A percentile compares a stretch with the other conserved stretches of the same genome.
phyloP scores from a whole-genome alignment of 2,888 invertebrate genomes.

The Neoscelio sp. region DNA sequence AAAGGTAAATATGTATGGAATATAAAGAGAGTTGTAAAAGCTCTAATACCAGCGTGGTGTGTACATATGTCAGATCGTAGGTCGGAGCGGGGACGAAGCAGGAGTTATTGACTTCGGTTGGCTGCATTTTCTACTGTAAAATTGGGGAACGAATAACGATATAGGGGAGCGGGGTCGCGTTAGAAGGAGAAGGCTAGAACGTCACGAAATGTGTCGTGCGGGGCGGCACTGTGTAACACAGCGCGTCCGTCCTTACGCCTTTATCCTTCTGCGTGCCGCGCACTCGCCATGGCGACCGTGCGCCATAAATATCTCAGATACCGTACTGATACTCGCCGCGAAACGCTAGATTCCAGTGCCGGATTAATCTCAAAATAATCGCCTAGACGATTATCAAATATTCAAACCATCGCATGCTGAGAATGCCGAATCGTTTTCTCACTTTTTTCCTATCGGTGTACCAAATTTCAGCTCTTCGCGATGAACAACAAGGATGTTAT shows the following conservation, averaged over 20 bases:
- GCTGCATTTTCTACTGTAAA: constrained; percentile 62
- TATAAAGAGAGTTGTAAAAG: constrained; percentile 66
- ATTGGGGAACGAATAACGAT: constrained; percentile 34
- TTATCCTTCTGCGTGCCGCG: constrained; percentile 38
- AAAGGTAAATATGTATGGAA: constrained; percentile 55
- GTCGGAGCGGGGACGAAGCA: constrained; percentile 32
- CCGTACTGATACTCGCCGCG: constrained; percentile 18
- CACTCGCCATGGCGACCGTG: constrained; percentile 30
- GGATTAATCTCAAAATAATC: too few relatives aligned
- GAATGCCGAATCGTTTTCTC: too few relatives aligned
- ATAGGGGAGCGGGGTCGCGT: constrained; percentile 32
- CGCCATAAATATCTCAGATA: constrained; percentile 60
- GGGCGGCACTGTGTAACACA: constrained; percentile 76
- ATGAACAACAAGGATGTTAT: too few relatives aligned
- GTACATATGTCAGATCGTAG: constrained; percentile 60
- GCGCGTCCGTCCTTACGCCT: constrained; percentile 72
- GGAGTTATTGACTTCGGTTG: constrained; percentile 67
- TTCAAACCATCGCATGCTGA: too few relatives aligned
- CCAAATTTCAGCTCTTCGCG: too few relatives aligned
- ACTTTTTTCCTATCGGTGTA: too few relatives aligned
- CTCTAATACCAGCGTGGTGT: constrained; percentile 50
- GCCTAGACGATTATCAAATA: too few relatives aligned
- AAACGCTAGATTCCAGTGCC: constrained; percentile 9
- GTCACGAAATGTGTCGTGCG: constrained; percentile 81
- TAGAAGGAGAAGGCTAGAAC: constrained; percentile 63